These are phyloP conservation scores for Theropithecus gelada DNA, from an alignment of 2,113 vertebrate genomes.

Conservation along the genomic window DNA sequence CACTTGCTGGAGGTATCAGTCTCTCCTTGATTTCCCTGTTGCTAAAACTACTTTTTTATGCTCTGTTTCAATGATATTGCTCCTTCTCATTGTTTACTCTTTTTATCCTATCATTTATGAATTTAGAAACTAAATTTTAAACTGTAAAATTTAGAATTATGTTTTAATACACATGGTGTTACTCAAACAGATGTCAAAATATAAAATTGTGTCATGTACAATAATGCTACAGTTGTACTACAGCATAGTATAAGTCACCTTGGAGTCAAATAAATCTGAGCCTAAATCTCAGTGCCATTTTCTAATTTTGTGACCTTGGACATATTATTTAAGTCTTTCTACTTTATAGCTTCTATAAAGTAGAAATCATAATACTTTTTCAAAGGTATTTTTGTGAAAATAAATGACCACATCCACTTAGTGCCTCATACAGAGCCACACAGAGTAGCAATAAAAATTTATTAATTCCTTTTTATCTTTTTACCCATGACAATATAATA, in stretches of 20 bases:
- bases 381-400: not conserved
- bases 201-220: not conserved
- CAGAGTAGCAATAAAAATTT: not conserved
- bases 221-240: not conserved
- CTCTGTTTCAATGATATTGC: not conserved
- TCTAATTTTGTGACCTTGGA: not conserved
- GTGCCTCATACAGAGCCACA: not conserved
- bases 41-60: not conserved
- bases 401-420: not conserved
- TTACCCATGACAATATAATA: not conserved
- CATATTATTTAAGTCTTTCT: not conserved
- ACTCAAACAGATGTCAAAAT: not conserved
- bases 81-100: not conserved
- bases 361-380: not conserved
- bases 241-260: not conserved
- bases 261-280: not conserved
- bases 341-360: not conserved
- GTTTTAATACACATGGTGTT: not conserved
- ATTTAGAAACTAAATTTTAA: constrained; percentile 1
- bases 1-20: not conserved
- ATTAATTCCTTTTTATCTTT: not conserved
- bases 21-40: not conserved
- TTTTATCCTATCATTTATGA: not conserved
- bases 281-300: not conserved
- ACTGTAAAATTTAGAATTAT: not conserved